A percentile compares a stretch with the other conserved stretches of the same genome.
Evolutionary conservation across 2,797 vertebrate genomes (phyloP).

Genomic region (Poecilia velifera): DNA sequence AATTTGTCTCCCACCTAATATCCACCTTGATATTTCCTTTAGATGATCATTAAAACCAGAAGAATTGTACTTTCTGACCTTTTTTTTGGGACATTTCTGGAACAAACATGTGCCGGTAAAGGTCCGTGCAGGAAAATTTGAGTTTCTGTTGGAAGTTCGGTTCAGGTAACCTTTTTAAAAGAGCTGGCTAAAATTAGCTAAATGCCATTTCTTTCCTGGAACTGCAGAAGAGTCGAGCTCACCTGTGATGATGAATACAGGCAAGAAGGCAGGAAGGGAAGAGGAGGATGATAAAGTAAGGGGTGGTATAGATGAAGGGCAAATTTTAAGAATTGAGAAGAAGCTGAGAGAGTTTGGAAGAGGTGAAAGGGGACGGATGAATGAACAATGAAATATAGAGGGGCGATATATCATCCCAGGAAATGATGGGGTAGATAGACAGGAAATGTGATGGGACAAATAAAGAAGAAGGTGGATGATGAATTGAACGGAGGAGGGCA

Average conservation of each 20-base stretch:
- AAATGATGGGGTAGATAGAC: conserved; percentile 43
- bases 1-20: background rate
- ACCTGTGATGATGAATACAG: background rate
- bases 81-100: background rate
- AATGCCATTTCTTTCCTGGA: conserved; percentile 9
- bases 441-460: conserved; percentile 39
- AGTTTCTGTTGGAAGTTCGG: background rate
- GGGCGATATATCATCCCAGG: conserved; percentile 48
- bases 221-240: background rate
- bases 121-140: background rate
- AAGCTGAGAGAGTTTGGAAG: conserved; percentile 16
- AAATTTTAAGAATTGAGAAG: conserved; percentile 27
- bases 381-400: conserved; percentile 36
- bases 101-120: conserved; percentile 18
- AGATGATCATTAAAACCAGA: background rate
- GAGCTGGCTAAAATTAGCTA: background rate
- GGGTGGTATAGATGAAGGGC: conserved; percentile 38
- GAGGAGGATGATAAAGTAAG: conserved; percentile 5
- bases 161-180: conserved; percentile 22
- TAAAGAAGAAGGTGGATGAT: conserved; percentile 41
- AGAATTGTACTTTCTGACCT: background rate
- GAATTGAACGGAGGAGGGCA: conserved; percentile 34
- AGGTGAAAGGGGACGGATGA: conserved; percentile 49
- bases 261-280: conserved; percentile 13
- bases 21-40: background rate